Percentiles rank a stretch among this genome's conserved stretches.
phyloP scores from a whole-genome alignment of 2,113 vertebrate species.

The Periophthalmodon schlosseri region DNA sequence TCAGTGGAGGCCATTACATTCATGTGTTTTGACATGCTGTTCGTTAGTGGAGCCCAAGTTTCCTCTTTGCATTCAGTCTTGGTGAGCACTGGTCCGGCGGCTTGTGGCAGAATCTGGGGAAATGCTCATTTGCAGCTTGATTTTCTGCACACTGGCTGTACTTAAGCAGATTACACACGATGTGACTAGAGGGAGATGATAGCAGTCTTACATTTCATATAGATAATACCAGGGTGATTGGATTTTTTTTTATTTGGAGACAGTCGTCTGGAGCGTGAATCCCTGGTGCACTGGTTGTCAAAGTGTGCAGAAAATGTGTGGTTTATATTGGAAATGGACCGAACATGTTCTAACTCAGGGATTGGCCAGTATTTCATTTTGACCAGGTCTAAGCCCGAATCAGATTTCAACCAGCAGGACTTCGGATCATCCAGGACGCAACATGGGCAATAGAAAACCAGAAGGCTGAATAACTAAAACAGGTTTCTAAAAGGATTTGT shows the following conservation, averaged over 20 bases:
- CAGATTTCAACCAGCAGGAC: not conserved
- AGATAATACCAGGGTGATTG: slow-evolving; percentile 6
- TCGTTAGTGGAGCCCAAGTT: slow-evolving; percentile 17
- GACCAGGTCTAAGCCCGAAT: not conserved
- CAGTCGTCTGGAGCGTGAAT: not conserved
- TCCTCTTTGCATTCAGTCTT: slow-evolving; percentile 31
- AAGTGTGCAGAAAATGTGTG: not conserved
- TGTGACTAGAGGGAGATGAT: slow-evolving; percentile 19
- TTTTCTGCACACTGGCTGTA: slow-evolving; percentile 24
- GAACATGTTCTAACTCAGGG: not conserved
- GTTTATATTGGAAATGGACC: not conserved
- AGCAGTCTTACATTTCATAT: slow-evolving; percentile 2
- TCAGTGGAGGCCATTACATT: slow-evolving; percentile 23
- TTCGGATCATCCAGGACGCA: too few species aligned
- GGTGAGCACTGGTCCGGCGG: slow-evolving; percentile 21
- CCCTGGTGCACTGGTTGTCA: not conserved
- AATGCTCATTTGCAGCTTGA: slow-evolving; percentile 2
- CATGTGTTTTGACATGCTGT: slow-evolving; percentile 24
- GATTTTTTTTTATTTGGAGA: not conserved
- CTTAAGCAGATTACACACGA: slow-evolving; percentile 32
- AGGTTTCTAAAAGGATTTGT: too few species aligned
- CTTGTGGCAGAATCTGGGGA: slow-evolving; percentile 26
- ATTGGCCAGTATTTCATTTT: not conserved
- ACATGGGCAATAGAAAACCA: too few species aligned
- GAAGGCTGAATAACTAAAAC: too few species aligned